Base-by-base conservation (phyloP, 2,797 vertebrate genomes). In the Coilia nasus region DNA sequence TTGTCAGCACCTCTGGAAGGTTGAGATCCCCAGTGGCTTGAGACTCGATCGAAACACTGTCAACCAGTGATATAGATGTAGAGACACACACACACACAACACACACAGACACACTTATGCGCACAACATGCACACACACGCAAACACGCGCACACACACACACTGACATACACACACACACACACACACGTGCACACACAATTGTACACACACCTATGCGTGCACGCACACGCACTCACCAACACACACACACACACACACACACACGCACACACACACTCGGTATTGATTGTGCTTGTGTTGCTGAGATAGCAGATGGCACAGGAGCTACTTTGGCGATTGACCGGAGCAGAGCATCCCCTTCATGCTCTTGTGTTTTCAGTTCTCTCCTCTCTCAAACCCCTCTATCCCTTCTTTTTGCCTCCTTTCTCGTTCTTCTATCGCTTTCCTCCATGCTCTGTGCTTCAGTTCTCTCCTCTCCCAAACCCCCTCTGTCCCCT, bases 161-260 rank as follows among this genome's bases (percentile, higher is more conserved):
- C 44, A 28, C 47, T 46, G 47, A 19, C 84, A 82, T 46, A 81
- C 84, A 85, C 84, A 64, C 84, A 85, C 88, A 86, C 88, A 87
- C 89, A 89, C 88, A 86, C 87, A 59, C 17, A 25, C 71, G 21
- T 17, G 31, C 71, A 78, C 15, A 14, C 35, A 75, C 67, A 71
- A 1, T 5, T 28, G 35, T 3, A 17, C 64, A 71, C 64, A 28
- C 46, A 71, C 85, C 19, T 54, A 57, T 44, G 28, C 47, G 25
- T 25, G 21, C 47, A 50, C 56, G 15, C 84, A 82, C 60, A 81
- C 84, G 81, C 84, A 81, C 84, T 82, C 88, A 87, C 88, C 88
- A 89, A 89, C 88, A 86, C 87, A 59, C 17, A 25, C 71, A 44
- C 35, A 78, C 71, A 78, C 64, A 56, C 47, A 67, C 59, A 83